Evolutionary conservation across 2,113 vertebrate genomes (phyloP).

Genomic region (Lasiurus cinereus): DNA sequence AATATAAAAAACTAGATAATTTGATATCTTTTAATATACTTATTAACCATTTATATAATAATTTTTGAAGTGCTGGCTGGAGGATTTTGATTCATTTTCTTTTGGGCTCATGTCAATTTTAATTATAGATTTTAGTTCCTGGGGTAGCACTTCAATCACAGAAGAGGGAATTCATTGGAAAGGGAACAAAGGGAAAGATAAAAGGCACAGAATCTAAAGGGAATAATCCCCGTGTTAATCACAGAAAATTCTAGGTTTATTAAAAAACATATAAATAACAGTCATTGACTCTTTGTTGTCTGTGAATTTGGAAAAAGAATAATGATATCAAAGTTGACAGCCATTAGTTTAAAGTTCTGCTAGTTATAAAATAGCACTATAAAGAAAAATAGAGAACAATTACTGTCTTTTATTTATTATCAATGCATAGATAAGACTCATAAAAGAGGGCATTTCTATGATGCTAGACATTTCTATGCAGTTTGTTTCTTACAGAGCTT

Average conservation of each 20-base stretch:
- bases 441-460: neutral
- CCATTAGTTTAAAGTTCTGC: constrained; percentile 44
- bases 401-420: constrained; percentile 58
- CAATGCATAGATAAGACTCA: constrained; percentile 38
- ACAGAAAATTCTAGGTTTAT: neutral
- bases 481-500: neutral
- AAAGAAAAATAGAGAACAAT: constrained; percentile 40
- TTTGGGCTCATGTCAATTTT: neutral
- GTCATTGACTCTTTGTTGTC: neutral
- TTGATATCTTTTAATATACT: neutral
- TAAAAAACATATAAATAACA: neutral
- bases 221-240: neutral
- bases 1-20: neutral
- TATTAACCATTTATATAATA: neutral
- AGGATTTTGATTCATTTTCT: neutral
- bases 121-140: neutral
- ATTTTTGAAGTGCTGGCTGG: neutral
- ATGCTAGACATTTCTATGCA: neutral
- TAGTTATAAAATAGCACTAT: constrained; percentile 42
- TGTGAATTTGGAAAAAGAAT: constrained; percentile 21
- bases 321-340: constrained; percentile 65
- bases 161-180: neutral
- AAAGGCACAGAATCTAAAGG: neutral
- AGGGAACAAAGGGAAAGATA: neutral
- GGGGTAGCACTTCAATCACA: neutral